These are phyloP conservation scores for Glaucopsyche alexis DNA, from an alignment of 2,888 invertebrate genomes.

Conservation along the genomic window DNA sequence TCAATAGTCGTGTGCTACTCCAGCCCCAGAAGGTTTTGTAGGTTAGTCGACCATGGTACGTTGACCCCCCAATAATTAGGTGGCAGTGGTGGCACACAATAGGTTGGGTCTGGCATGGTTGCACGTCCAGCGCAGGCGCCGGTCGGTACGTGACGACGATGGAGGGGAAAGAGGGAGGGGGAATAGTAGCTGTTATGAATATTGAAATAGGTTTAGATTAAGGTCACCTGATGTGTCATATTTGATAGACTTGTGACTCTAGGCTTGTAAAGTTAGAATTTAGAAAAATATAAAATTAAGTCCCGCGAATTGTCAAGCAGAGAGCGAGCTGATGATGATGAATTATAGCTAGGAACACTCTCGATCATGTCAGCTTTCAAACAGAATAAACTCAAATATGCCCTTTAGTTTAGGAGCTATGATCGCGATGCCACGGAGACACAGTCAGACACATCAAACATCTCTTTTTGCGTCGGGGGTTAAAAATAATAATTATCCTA, in stretches of 20 bases:
- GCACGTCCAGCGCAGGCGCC: slow-evolving; percentile 73
- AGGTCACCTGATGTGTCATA: slow-evolving; percentile 41
- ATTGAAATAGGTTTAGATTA: slow-evolving; percentile 62
- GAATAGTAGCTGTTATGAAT: slow-evolving; percentile 74
- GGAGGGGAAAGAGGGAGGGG: slow-evolving; percentile 63
- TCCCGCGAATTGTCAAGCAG: too few relatives aligned
- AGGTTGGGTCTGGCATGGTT: neutral
- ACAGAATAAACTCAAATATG: too few relatives aligned
- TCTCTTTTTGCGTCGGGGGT: too few relatives aligned
- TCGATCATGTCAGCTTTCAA: too few relatives aligned
- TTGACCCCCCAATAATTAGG: neutral
- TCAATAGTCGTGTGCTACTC: neutral
- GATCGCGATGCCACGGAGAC: too few relatives aligned
- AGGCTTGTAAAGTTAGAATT: neutral
- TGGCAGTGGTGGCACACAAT: neutral
- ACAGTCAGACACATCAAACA: too few relatives aligned
- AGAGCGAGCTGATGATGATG: too few relatives aligned
- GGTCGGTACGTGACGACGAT: slow-evolving; percentile 66
- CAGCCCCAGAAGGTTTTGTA: neutral
- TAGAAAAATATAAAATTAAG: too few relatives aligned
- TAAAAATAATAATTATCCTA: too few relatives aligned
- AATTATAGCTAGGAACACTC: too few relatives aligned
- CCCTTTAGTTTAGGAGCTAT: too few relatives aligned
- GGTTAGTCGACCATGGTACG: neutral
- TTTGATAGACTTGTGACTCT: neutral